These are phyloP conservation scores for Pedetes capensis DNA, from an alignment of 2,113 vertebrate species.

Conservation along the genomic window DNA sequence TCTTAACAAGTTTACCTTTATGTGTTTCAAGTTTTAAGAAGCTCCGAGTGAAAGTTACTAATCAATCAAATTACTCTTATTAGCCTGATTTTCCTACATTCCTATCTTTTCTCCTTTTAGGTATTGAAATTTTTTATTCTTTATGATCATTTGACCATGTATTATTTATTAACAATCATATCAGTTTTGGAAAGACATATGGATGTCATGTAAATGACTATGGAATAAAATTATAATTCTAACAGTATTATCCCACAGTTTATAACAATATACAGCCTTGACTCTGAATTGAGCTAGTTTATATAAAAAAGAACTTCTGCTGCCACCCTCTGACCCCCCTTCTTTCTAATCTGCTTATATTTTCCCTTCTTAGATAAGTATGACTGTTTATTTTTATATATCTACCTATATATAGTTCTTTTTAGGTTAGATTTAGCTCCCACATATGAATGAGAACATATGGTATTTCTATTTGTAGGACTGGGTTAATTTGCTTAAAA, in stretches of 20 bases:
- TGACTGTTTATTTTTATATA: no score
- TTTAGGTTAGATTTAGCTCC: no score
- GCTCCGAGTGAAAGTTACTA: neutral
- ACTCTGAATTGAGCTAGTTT: neutral
- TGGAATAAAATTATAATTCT: neutral
- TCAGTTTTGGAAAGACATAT: neutral
- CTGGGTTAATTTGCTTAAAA: no score
- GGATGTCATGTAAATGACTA: neutral
- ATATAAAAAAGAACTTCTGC: neutral
- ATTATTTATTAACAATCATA: neutral
- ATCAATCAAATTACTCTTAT: neutral
- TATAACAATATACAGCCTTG: neutral
- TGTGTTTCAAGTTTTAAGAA: neutral
- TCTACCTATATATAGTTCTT: no score
- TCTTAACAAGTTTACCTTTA: neutral
- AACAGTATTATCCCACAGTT: neutral
- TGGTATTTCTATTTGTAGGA: no score
- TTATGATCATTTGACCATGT: neutral
- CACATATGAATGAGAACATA: no score
- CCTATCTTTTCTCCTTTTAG: neutral
- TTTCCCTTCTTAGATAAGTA: no score
- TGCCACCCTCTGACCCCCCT: no score
- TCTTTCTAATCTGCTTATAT: no score
- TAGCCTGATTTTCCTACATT: neutral
- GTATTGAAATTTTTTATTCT: neutral